These are phyloP conservation scores for Orthosia gracilis DNA, from an alignment of 2,888 invertebrate genomes.

Conservation along the genomic window DNA sequence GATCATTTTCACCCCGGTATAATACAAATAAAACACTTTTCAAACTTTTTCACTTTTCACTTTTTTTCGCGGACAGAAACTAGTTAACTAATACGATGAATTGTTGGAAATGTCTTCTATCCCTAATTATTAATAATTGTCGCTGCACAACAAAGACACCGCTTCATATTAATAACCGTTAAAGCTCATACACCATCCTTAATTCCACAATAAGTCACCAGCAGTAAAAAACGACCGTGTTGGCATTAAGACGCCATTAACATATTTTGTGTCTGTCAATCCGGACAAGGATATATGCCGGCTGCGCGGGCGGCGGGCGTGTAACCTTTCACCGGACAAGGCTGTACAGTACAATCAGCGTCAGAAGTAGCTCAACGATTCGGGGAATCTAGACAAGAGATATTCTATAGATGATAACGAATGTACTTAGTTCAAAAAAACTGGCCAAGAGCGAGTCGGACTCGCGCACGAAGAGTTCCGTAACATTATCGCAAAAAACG, in stretches of 20 bases:
- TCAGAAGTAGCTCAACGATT: background rate
- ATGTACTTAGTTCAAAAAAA: no score
- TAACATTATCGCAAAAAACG: no score
- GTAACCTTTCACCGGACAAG: constrained; percentile 67
- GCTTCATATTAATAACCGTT: background rate
- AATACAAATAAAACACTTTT: no score
- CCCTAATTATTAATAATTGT: background rate
- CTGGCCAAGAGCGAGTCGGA: no score
- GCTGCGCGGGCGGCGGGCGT: constrained; percentile 62
- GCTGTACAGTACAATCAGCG: constrained; percentile 43
- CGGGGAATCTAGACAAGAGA: no score
- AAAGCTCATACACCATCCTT: constrained; percentile 19
- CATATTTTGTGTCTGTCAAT: constrained; percentile 58
- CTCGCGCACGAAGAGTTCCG: no score
- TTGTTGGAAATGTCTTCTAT: no score
- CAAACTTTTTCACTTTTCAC: no score
- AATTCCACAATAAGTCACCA: constrained; percentile 41
- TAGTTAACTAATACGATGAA: no score
- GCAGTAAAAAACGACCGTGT: constrained; percentile 44
- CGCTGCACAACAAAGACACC: background rate
- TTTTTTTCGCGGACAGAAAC: no score
- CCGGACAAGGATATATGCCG: constrained; percentile 64
- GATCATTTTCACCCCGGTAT: no score
- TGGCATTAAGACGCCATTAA: constrained; percentile 64
- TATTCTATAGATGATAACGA: background rate